These are phyloP conservation scores for Scaptomyza flava DNA, from an alignment of 2,888 invertebrate genomes.

Conservation along the genomic window DNA sequence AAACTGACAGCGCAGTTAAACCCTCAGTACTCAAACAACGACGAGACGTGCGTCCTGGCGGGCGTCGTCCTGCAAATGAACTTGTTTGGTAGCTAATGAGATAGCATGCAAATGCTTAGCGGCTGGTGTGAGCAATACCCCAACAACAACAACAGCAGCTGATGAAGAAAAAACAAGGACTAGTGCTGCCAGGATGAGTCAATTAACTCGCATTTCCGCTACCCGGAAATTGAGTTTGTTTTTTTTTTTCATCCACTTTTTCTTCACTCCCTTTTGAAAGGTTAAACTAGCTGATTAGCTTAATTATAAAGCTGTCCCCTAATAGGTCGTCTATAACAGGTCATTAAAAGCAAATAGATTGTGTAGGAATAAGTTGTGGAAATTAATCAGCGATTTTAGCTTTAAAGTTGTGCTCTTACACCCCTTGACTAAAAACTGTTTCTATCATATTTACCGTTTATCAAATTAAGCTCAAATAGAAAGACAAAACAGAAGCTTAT, in stretches of 20 bases:
- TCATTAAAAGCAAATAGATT: conserved; percentile 16
- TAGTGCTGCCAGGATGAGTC: conserved; percentile 36
- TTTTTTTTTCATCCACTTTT: not conserved
- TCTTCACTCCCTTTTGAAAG: conserved; percentile 5
- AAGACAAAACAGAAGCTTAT: not conserved
- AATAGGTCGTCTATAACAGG: conserved; percentile 21
- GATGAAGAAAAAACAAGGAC: conserved; percentile 3
- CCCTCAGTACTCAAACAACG: conserved; percentile 33
- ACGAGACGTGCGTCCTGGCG: conserved; percentile 45
- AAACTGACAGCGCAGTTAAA: conserved; percentile 21
- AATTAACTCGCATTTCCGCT: conserved; percentile 59
- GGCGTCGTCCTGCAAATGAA: conserved; percentile 56
- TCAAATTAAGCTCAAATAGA: not conserved
- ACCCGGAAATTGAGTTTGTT: conserved; percentile 39
- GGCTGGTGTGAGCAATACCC: conserved; percentile 2
- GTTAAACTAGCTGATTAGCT: conserved; percentile 32
- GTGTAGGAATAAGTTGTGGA: not conserved
- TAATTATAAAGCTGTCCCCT: conserved; percentile 14
- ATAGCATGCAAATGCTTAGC: conserved; percentile 64
- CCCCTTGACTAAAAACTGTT: not conserved
- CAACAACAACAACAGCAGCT: not conserved
- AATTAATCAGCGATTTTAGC: not conserved
- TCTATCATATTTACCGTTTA: not conserved
- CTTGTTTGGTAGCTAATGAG: conserved; percentile 75
- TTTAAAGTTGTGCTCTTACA: not conserved